Conservation (phyloP, 1,140 invertebrate genomes). For the Tribolium madens region DNA sequence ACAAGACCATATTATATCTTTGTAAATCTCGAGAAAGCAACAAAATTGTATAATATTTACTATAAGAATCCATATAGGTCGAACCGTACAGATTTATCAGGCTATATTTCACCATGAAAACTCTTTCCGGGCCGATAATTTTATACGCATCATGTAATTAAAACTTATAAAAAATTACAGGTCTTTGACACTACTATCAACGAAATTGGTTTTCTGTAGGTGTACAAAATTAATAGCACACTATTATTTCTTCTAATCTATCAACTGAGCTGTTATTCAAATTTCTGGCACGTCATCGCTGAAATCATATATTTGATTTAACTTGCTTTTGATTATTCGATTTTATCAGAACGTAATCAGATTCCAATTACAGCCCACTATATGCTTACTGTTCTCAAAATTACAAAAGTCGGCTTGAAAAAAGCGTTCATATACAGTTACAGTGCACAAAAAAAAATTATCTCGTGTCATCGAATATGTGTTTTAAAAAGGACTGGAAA, state of each 20-base stretch:
- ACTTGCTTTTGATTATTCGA: slow-evolving; percentile 42
- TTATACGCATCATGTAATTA: slow-evolving; percentile 7
- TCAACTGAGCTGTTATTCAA: slow-evolving; percentile 42
- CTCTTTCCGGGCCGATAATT: neutral
- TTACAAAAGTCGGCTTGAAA: neutral
- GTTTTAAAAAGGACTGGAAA: neutral
- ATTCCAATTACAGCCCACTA: slow-evolving; percentile 31
- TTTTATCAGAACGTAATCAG: slow-evolving; percentile 40
- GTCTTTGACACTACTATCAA: slow-evolving; percentile 14
- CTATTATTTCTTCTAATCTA: slow-evolving; percentile 39
- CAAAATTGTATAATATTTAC: slow-evolving; percentile 9
- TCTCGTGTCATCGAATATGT: slow-evolving; percentile 4
- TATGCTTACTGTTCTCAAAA: neutral
- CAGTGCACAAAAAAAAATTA: neutral
- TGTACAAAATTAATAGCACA: slow-evolving; percentile 43
- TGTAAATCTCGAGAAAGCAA: slow-evolving; percentile 36
- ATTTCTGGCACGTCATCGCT: slow-evolving; percentile 44
- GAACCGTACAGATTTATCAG: neutral
- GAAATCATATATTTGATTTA: slow-evolving; percentile 41
- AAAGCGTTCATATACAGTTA: neutral
- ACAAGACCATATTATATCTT: slow-evolving; percentile 42
- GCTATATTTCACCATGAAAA: too few relatives aligned
- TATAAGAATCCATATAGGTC: neutral
- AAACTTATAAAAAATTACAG: slow-evolving; percentile 11
- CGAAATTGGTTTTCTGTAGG: slow-evolving; percentile 24